phyloP scores from a whole-genome alignment of 92 coral and sea anemone species.

The Epizoanthus fatuus region DNA sequence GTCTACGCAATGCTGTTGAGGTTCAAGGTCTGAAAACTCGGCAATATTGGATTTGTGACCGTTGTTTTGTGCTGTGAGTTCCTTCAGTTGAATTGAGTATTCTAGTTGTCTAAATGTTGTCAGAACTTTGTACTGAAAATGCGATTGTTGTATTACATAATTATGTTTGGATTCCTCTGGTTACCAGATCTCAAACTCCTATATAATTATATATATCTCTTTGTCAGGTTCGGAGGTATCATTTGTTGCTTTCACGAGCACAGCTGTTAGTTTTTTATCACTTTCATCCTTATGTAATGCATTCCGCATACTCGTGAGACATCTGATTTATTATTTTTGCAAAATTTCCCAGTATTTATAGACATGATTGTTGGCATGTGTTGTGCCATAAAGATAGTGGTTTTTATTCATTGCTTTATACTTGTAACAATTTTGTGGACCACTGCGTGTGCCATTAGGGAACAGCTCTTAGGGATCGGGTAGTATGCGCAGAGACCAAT shows the following conservation, averaged over 20 bases:
- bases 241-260: neutral
- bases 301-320: neutral
- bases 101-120: neutral
- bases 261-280: constrained; percentile 24
- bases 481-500: constrained; percentile 22
- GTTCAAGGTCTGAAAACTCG: neutral
- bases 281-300: neutral
- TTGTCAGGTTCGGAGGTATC: constrained; percentile 5
- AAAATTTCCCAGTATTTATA: too few species aligned
- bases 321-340: too few species aligned
- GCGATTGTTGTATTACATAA: neutral
- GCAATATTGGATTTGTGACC: constrained; percentile 17
- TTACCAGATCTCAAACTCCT: neutral
- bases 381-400: too few species aligned
- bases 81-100: neutral
- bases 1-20: constrained; percentile 21
- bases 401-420: neutral
- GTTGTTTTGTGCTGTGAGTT: neutral
- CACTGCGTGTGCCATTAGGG: neutral
- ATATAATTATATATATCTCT: too few species aligned
- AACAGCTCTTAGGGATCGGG: too few species aligned
- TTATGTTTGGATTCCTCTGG: neutral
- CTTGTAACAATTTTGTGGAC: constrained; percentile 1
- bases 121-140: neutral
- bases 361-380: too few species aligned